Conservation (phyloP, 2,113 vertebrate genomes). For the Otus sunia region DNA sequence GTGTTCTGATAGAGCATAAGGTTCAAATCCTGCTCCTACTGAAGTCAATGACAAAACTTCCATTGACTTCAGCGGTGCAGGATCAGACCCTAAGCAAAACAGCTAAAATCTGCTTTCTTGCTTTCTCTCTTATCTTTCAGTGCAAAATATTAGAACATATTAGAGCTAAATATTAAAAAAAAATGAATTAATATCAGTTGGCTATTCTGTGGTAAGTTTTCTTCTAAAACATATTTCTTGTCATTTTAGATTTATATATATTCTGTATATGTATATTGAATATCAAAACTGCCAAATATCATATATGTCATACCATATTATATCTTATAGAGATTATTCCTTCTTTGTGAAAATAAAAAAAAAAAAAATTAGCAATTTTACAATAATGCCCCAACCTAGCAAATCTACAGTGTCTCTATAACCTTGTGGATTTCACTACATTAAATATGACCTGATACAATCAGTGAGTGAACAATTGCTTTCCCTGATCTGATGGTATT, state of each 20-base stretch:
- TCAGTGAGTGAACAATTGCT: slow-evolving; percentile 1
- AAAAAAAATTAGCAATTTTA: neutral
- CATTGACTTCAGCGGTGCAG: slow-evolving; percentile 60
- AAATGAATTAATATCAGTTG: neutral
- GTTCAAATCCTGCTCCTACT: slow-evolving; percentile 65
- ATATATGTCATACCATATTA: neutral
- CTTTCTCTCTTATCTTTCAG: neutral
- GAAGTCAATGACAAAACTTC: slow-evolving; percentile 65
- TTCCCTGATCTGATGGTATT: neutral
- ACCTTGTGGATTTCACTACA: neutral
- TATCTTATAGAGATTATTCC: neutral
- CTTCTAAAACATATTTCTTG: slow-evolving; percentile 41
- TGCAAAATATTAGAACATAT: neutral
- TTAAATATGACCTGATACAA: slow-evolving; percentile 30
- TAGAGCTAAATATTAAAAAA: neutral
- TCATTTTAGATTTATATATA: neutral
- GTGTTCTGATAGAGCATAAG: slow-evolving; percentile 51
- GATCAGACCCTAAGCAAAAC: slow-evolving; percentile 57
- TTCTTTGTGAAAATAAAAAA: neutral
- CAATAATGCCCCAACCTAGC: neutral
- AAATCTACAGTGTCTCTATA: neutral
- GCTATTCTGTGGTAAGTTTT: slow-evolving; percentile 11
- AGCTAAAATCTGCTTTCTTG: slow-evolving; percentile 6
- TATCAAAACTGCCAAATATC: neutral
- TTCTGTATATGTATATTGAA: neutral